Evolutionary conservation across 2,797 vertebrate genomes (phyloP), one percentile per base, ranked within the genome.

Genomic region (Margarornis squamiger): DNA sequence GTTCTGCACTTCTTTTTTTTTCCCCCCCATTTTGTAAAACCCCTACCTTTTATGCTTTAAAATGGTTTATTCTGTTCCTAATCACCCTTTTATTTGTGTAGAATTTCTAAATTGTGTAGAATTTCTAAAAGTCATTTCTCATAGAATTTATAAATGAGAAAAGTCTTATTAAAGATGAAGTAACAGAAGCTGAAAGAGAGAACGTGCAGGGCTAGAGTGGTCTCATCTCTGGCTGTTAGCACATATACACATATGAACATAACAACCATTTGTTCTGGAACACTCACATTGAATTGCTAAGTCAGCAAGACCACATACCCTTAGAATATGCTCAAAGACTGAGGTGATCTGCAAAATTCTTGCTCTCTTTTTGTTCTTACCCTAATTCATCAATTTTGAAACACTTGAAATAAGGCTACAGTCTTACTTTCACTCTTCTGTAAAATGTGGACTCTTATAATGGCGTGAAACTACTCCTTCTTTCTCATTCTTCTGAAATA

Each of bases 161-260:
- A 2, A 49, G 6, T 3, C 19, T 30, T 7, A 51, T 14, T 14
- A 61, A 46, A 51, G 5, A 12, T 46, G 26, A 65, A 78, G 46
- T 58, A 51, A 48, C 17, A 57, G 27, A 74, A 74, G 5, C 39
- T 67, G 10, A 36, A 86, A 63, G 43, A 52, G 65, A 62, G 22
- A 70, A 22, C 2, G 24, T 59, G 7, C 13, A 22, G 6, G 0
- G 3, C 51, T 38, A 67, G 6, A 4, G 1, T 58, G 6, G 5
- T 45, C 11, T 58, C 16, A 65, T 49, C 9, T 83, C 30, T 61
- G 6, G 10, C 8, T 55, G 3, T 63, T 76, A 58, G 8, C 21
- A 27, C 5, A 14, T 9, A 36, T 10, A 29, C 14, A 34, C 27
- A 82, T 55, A 7, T 18, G 55, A 85, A 62, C 14, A 10, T 13